Conservation (phyloP, 2,797 vertebrate genomes). For the Phrynocephalus forsythii region DNA sequence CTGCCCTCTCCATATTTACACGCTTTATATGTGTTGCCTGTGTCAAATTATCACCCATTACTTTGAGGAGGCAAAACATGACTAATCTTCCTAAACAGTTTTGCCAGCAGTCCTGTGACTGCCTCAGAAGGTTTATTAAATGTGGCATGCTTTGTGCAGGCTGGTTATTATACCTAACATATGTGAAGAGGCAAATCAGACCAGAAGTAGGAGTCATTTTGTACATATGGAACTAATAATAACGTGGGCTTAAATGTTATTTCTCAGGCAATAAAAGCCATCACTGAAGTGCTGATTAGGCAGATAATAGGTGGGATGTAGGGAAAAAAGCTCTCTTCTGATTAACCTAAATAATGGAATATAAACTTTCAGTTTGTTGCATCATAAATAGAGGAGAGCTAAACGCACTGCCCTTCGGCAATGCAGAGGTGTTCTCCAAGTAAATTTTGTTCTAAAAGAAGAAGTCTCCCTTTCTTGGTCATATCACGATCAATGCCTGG, state of each 20-base stretch:
- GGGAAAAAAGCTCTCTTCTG: conserved; percentile 51
- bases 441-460: conserved; percentile 72
- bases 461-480: conserved; percentile 66
- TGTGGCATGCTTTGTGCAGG: conserved; percentile 14
- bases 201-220: conserved; percentile 62
- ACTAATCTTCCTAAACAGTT: conserved; percentile 6
- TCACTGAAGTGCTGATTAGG: conserved; percentile 61
- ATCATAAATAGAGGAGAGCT: conserved; percentile 62
- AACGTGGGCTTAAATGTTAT: conserved; percentile 49
- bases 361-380: conserved; percentile 48
- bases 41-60: conserved; percentile 18
- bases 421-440: conserved; percentile 60
- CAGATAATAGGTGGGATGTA: conserved; percentile 51
- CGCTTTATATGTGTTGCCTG: neutral
- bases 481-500: conserved; percentile 67
- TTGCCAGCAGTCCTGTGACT: conserved; percentile 6
- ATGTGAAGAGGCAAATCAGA: conserved; percentile 62
- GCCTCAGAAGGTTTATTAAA: conserved; percentile 52
- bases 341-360: conserved; percentile 49
- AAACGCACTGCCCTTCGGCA: conserved; percentile 35
- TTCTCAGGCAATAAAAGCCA: conserved; percentile 57
- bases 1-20: neutral
- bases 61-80: conserved; percentile 1
- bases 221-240: conserved; percentile 65
- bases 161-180: conserved; percentile 58